These are phyloP conservation scores for Plectropomus leopardus DNA, from an alignment of 2,113 vertebrate genomes.

Conservation along the genomic window DNA sequence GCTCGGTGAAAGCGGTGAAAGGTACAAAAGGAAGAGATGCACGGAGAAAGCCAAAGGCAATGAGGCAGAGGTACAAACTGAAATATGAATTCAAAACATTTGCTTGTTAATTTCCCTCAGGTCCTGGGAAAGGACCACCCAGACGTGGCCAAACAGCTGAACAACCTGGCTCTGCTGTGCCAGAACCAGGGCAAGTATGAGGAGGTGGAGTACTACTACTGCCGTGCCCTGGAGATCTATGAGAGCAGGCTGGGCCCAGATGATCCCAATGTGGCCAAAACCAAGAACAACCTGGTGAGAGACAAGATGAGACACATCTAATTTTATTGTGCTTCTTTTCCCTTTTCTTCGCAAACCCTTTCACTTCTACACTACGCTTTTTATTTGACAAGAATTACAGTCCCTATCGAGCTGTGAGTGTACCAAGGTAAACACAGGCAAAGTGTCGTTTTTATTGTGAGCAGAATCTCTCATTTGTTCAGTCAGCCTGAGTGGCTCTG, in stretches of 20 bases:
- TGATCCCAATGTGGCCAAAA: conserved; percentile 97
- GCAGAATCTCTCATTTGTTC: conserved; percentile 15
- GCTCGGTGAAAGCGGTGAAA: conserved; percentile 14
- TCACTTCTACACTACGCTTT: not conserved
- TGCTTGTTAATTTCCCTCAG: conserved; percentile 76
- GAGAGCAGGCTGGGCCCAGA: conserved; percentile 94
- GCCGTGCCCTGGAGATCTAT: conserved; percentile 96
- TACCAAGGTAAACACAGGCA: not conserved
- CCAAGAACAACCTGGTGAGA: conserved; percentile 98
- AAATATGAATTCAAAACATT: conserved; percentile 16
- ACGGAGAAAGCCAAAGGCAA: not conserved
- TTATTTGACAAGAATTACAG: not conserved
- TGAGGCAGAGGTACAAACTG: not conserved
- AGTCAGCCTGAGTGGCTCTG: conserved; percentile 11
- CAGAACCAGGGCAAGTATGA: conserved; percentile 99
- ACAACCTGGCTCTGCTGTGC: conserved; percentile 96
- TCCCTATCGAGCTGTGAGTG: conserved; percentile 4
- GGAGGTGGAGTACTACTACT: conserved; percentile 98
- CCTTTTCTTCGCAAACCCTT: not conserved
- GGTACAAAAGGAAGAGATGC: not conserved
- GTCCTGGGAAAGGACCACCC: conserved; percentile 97
- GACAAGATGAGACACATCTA: not conserved
- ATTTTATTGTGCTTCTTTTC: not conserved
- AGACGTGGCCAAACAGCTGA: conserved; percentile 98
- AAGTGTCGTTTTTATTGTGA: not conserved